Evolutionary conservation across 2,113 vertebrate genomes (phyloP).

Genomic region (Pundamilia nyererei): DNA sequence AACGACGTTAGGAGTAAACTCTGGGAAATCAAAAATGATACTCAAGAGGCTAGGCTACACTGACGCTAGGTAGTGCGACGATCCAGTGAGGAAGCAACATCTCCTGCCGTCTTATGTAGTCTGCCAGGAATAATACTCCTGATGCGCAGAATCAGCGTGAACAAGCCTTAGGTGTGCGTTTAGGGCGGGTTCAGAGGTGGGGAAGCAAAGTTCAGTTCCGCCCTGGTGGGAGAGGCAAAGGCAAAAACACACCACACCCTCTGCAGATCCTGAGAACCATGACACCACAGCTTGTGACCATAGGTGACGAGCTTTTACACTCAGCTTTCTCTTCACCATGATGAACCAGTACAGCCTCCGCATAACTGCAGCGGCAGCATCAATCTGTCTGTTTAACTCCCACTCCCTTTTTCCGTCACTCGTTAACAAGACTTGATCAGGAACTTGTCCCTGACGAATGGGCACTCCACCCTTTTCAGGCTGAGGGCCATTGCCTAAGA

Average conservation of each 20-base stretch:
- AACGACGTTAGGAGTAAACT: not conserved
- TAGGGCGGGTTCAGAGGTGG: not conserved
- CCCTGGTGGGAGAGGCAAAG: not conserved
- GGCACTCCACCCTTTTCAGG: accelerated
- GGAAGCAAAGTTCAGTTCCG: not conserved
- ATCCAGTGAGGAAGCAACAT: not conserved
- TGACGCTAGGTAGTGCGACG: not conserved
- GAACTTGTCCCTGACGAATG: not conserved
- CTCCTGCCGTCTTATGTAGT: not conserved
- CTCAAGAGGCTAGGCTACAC: not conserved
- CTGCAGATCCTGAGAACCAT: not conserved
- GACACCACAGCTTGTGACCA: not conserved
- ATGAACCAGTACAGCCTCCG: not conserved
- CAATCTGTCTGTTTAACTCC: not conserved
- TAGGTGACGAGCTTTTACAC: not conserved
- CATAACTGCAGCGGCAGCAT: not conserved
- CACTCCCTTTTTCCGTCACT: not conserved
- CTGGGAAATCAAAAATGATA: not conserved
- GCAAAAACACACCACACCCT: not conserved
- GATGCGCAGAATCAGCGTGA: not conserved
- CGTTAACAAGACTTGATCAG: not conserved
- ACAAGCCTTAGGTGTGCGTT: accelerated
- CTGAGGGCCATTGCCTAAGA: not conserved
- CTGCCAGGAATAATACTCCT: not conserved
- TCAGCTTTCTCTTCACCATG: not conserved